Percentiles rank a stretch among this genome's conserved stretches.
These are phyloP conservation scores for Apamea monoglypha DNA, from an alignment of 2,888 invertebrate species.

Conservation along the genomic window DNA sequence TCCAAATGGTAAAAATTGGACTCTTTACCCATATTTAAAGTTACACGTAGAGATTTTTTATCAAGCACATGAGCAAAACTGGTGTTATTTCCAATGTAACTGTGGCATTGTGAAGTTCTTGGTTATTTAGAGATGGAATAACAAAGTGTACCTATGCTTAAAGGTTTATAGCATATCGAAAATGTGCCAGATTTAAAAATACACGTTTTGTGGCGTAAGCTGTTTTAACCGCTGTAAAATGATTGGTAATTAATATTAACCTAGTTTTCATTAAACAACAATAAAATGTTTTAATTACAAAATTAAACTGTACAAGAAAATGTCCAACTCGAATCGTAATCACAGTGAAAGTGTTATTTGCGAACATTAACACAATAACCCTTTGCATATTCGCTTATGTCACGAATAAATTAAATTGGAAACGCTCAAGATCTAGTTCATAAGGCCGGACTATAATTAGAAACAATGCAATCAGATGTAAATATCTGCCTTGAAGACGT, in stretches of 20 bases:
- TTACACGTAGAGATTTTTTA: neutral
- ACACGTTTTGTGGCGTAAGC: neutral
- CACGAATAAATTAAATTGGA: slow-evolving; percentile 43
- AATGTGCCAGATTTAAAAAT: too few relatives aligned
- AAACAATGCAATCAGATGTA: slow-evolving; percentile 43
- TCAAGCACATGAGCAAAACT: too few relatives aligned
- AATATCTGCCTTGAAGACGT: slow-evolving; percentile 47
- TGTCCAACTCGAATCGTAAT: neutral
- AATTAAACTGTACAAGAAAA: neutral
- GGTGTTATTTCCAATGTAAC: neutral
- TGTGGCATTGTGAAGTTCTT: neutral
- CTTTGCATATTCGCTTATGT: slow-evolving; percentile 11
- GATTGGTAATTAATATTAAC: neutral
- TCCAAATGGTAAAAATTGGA: neutral
- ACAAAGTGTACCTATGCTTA: neutral
- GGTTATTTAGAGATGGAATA: neutral
- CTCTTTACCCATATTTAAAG: neutral
- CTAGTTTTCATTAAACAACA: neutral
- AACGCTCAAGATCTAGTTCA: slow-evolving; percentile 51
- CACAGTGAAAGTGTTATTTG: slow-evolving; percentile 23
- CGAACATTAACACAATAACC: slow-evolving; percentile 6
- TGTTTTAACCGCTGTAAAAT: neutral
- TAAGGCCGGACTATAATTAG: slow-evolving; percentile 52
- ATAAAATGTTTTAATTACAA: too few relatives aligned
- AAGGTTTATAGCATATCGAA: too few relatives aligned